Conservation (phyloP, 2,888 invertebrate genomes). For the Euplagia quadripunctaria region DNA sequence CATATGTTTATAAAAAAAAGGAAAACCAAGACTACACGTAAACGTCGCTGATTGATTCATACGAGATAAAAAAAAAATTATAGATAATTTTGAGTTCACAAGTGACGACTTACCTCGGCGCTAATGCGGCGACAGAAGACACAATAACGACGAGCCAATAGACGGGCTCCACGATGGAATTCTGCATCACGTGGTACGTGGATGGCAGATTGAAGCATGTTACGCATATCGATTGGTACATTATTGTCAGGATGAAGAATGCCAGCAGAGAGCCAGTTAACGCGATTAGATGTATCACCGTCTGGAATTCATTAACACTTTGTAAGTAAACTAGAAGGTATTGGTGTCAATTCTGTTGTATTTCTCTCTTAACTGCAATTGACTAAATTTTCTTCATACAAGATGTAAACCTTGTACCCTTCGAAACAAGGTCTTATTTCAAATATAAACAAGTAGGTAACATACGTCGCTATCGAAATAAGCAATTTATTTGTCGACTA, state of each 20-base stretch:
- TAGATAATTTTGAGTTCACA: not conserved
- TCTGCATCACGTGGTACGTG: slow-evolving; percentile 95
- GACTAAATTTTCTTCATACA: too few species aligned
- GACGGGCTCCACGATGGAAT: slow-evolving; percentile 90
- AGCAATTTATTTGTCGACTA: too few species aligned
- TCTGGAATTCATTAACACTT: slow-evolving; percentile 83
- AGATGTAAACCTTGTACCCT: too few species aligned
- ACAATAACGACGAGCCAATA: slow-evolving; percentile 95
- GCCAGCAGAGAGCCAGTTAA: slow-evolving; percentile 92
- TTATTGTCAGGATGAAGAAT: slow-evolving; percentile 94
- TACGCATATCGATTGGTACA: slow-evolving; percentile 94
- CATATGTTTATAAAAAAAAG: not conserved
- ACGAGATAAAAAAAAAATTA: too few species aligned
- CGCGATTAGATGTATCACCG: slow-evolving; percentile 93
- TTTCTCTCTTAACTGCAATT: too few species aligned
- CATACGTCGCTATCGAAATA: too few species aligned
- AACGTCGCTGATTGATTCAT: not conserved
- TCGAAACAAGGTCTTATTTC: too few species aligned
- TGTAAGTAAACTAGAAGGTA: not conserved
- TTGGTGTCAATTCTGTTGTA: too few species aligned
- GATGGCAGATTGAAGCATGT: slow-evolving; percentile 94
- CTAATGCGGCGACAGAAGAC: slow-evolving; percentile 91
- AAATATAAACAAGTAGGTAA: too few species aligned
- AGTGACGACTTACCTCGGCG: slow-evolving; percentile 90
- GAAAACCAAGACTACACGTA: not conserved